Conservation (phyloP, 2,888 invertebrate species). For the Acronicta aceris region DNA sequence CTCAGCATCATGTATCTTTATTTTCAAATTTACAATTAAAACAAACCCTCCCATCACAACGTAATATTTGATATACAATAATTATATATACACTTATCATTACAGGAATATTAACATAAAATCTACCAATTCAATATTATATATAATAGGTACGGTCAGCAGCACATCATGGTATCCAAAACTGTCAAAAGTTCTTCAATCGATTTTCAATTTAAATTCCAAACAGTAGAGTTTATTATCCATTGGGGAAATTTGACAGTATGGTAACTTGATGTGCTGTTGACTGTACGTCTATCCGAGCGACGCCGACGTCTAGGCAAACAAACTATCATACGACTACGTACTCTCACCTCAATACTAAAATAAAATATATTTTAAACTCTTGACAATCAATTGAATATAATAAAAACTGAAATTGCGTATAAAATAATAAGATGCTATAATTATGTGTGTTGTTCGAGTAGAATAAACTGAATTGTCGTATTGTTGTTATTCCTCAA, state of each 20-base stretch:
- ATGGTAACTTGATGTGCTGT: no score
- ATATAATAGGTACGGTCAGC: constrained; percentile 29
- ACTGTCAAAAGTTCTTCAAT: no score
- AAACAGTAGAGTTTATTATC: no score
- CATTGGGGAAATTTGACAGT: no score
- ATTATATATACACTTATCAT: constrained; percentile 79
- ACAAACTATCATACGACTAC: constrained; percentile 42
- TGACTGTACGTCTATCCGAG: constrained; percentile 39
- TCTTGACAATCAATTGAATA: constrained; percentile 23
- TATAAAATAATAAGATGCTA: constrained; percentile 35
- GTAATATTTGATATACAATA: constrained; percentile 66
- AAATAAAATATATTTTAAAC: constrained; percentile 42
- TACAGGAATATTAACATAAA: constrained; percentile 79
- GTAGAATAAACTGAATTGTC: constrained; percentile 15
- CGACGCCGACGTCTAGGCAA: constrained; percentile 30
- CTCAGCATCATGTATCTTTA: constrained; percentile 67
- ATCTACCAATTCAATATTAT: constrained; percentile 58
- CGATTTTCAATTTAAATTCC: no score
- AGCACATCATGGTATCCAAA: no score
- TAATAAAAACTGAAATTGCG: constrained; percentile 18
- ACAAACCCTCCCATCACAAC: constrained; percentile 73
- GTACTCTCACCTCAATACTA: constrained; percentile 28
- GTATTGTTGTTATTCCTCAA: background rate
- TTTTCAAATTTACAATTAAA: constrained; percentile 81
- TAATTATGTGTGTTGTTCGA: background rate